Evolutionary conservation across 2,797 vertebrate genomes (phyloP), one percentile per base, ranked within the genome.

Genomic region (Coccyzus lansbergi): DNA sequence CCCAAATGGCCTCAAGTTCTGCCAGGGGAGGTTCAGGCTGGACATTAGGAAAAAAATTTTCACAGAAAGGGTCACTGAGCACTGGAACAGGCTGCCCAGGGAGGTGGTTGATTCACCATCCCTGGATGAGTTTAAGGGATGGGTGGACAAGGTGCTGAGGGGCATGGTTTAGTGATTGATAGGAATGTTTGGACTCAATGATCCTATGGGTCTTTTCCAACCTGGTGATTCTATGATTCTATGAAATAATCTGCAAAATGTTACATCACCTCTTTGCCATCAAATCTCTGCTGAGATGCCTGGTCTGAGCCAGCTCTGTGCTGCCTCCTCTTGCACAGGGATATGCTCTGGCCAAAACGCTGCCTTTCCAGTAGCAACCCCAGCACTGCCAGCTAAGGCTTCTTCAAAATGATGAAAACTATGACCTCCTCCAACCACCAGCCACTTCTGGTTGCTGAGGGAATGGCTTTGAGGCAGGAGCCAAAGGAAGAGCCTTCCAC

Each of bases 371-470:
- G 15, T 1, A 2, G 48, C 0, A 0, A 58, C n/a, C 31, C 33
- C 38, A 46, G 34, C 0, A 0, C 42, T 22, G 68, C 52, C 52
- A 42, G 1, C 69, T 42, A 58, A 86, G 62, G 34, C 42, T 67
- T 79, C 59, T 42, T 76, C 64, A 33, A 28, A 72, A 52, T 2
- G 1, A 70, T 38, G 15, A 56, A 51, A 80, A 13, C 15, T 1
- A 0, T 14, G 28, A 52, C 3, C 8, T 72, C 20, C 33, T 40
- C n/a, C 5, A 1, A 33, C 13, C 31, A 26, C 22, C 46, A n/a
- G 42, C 12, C 36, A 19, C 34, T 49, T 60, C 68, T 34, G 55
- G 24, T 64, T 88, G 52, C 49, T 0, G 0, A 26, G 16, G 16
- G 28, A 36, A 40, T 25, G 55, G 48, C 29, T 68, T n/a, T 31